A percentile compares a stretch with the other conserved stretches of the same genome.
Conservation (phyloP, 2,113 vertebrate genomes). For the Ochotona curzoniae region DNA sequence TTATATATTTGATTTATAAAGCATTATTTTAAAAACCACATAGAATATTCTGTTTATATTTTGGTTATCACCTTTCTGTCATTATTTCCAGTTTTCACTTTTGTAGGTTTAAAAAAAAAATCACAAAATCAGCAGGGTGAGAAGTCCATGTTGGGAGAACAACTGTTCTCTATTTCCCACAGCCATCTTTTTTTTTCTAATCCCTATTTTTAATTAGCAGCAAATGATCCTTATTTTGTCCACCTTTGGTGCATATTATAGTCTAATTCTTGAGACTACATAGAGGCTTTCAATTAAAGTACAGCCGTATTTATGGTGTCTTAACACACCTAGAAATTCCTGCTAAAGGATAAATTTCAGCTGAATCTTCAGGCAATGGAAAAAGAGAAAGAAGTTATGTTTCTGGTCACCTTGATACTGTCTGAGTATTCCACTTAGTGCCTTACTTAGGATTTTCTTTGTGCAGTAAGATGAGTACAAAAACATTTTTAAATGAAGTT, state of each 20-base stretch:
- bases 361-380: background rate
- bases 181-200: conserved; percentile 59
- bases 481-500: background rate
- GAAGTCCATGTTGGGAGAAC: conserved; percentile 63
- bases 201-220: conserved; percentile 57
- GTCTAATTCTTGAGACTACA: conserved; percentile 42
- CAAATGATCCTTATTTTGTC: conserved; percentile 63
- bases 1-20: conserved; percentile 12
- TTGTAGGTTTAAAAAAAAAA: conserved; percentile 54
- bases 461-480: background rate
- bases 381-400: background rate
- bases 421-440: conserved; percentile 25
- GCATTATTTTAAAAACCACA: background rate
- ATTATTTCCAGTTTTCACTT: conserved; percentile 56
- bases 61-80: conserved; percentile 37
- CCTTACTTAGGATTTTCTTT: conserved; percentile 6
- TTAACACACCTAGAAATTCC: conserved; percentile 8
- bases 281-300: conserved; percentile 48
- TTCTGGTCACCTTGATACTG: background rate
- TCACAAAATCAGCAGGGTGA: conserved; percentile 49
- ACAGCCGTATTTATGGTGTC: conserved; percentile 3
- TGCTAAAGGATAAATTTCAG: background rate
- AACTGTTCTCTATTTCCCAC: conserved; percentile 71
- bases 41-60: conserved; percentile 31
- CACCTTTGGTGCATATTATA: conserved; percentile 58